Base-by-base conservation (phyloP, 2,888 invertebrate species). In the Bembecia ichneumoniformis region DNA sequence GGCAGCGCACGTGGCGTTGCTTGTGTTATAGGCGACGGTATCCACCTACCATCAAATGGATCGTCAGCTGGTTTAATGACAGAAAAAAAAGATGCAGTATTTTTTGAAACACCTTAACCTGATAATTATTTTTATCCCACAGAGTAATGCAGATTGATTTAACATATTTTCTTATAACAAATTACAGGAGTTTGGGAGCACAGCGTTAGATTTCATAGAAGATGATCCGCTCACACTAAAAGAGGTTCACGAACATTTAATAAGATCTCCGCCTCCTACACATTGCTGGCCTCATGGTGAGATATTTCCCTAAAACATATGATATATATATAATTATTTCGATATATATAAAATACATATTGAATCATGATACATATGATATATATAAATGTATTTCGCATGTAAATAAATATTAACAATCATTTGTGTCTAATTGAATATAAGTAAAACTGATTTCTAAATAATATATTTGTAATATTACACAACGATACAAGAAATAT, bases 181-280 rank as follows among this genome's bases (percentile, higher is more conserved):
- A 28, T 79, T 77, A 1, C 72, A 88, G 87, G 87, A 88, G 58
- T 88, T 88, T 58, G 88, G 87, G 43, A 87, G 86, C 55, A 74
- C 86, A 49, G 80, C 87, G 3, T 55, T 87, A 53, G 84, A 86
- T 52, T 81, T 88, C 54, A 77, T 79, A 14, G 92, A 93, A 66
- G 89, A 92, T 47, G 93, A 94, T 70, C 93, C 93, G 0, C 70
- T 93, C 56, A 91, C 92, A 17, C 77, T 94, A 53, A 93, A 93
- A 55, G 94, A 94, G 75, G 92, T 94, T 50, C 94, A 94, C 64
- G 93, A 94, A 66, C 94, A 94, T 69, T 91, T 94, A 89, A 94
- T 94, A 48, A 87, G 94, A 53, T 94, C 93, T 57, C 94, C 94
- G 28, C 94, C 94, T 2, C 94, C 94, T 0, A 93, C 91, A 15